phyloP scores from a whole-genome alignment of 2,113 vertebrate genomes.

The Mystacornis crossleyi region DNA sequence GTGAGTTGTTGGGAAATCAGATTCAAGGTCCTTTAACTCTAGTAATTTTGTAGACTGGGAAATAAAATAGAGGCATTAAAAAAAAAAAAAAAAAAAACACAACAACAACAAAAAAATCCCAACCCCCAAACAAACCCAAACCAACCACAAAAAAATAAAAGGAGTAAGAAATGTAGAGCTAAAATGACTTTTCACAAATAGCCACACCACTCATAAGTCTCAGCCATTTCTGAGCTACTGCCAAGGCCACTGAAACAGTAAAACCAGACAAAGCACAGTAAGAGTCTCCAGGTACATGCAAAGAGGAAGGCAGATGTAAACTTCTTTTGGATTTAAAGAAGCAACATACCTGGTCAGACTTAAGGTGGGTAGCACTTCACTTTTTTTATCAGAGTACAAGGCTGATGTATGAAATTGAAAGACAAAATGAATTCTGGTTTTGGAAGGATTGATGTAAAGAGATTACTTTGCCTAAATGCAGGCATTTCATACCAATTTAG shows the following conservation, averaged over 20 bases:
- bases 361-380: background rate
- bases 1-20: background rate
- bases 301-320: background rate
- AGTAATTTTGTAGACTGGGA: background rate
- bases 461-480: background rate
- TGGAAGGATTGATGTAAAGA: background rate
- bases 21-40: background rate
- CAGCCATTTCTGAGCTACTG: background rate
- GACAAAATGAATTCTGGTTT: background rate
- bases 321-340: background rate
- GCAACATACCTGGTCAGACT: background rate
- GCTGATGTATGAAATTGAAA: background rate
- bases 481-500: background rate
- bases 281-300: background rate
- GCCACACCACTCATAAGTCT: background rate
- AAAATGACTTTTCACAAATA: background rate
- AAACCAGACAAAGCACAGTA: background rate
- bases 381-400: background rate
- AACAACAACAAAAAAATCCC: background rate
- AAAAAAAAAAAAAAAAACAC: background rate
- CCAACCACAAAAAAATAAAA: background rate
- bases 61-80: background rate
- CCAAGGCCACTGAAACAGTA: background rate
- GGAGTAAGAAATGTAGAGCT: background rate
- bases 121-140: background rate